Evolutionary conservation across 2,888 invertebrate species (phyloP), one percentile per base, ranked within the genome.

Genomic region (Drosophila diplacantha): DNA sequence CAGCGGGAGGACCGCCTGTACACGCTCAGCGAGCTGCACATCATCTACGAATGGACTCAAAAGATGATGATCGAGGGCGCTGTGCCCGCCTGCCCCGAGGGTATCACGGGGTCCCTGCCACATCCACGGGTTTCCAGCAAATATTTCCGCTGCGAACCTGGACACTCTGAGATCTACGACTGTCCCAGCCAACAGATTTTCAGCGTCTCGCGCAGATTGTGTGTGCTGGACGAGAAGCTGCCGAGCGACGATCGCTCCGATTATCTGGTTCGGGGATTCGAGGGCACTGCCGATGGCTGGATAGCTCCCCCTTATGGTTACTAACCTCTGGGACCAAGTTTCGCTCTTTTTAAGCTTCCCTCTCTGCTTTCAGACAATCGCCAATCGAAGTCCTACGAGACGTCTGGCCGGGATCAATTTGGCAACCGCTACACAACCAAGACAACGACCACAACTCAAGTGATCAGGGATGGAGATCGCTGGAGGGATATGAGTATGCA

Each of bases 121-220:
- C 81, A 91, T 80, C 89, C 90, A 4, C 84, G 88, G 1, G 90
- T 91, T 47, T 91, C 92, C 69, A 89, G 90, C 69, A 90, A 91
- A 72, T 93, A 90, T 81, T 88, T 92, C 18, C 91, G 90, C 74
- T 93, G 93, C 75, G 91, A 90, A 89, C 90, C 90, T 63, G 91
- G 91, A 0, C 86, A 90, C 50, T 91, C 91, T 0, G 85, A 87
- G 49, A 41, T 83, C 0, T 90, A 91, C 67, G 90, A 90, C 22
- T 93, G 93, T 74, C 89, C 91, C 1, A 90, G 90, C 0, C 91
- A 91, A 12, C 60, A 62, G n/a, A 50, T 78, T 24, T 84, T 84
- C 41, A 84, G 92, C 80, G 89, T 91, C 0, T 74, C 74, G 0
- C 74, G 88, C 2, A 87, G 87, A 14, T 85, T 88, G 20, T 92